Percentiles rank a stretch among this genome's conserved stretches.
Evolutionary conservation across 1,140 invertebrate genomes (phyloP).

Genomic region (Drepana arcuata): DNA sequence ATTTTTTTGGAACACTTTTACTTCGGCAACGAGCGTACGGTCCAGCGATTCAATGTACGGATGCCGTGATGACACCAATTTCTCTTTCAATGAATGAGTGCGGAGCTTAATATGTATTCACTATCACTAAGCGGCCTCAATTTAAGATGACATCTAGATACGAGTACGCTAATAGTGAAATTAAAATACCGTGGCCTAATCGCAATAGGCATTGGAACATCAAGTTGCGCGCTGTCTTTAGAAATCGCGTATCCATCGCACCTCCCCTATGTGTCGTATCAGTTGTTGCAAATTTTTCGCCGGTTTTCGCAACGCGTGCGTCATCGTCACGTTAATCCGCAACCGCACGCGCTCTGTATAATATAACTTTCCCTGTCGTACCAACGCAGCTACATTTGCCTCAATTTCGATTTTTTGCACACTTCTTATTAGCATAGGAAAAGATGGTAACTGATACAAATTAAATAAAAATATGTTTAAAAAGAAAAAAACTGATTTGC

Average conservation of each 20-base stretch:
- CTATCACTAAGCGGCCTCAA: conserved; percentile 1
- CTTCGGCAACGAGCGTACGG: conserved; percentile 50
- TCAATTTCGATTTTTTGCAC: conserved; percentile 35
- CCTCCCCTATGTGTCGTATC: conserved; percentile 11
- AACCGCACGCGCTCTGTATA: conserved; percentile 18
- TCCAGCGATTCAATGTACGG: conserved; percentile 22
- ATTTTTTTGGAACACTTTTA: conserved; percentile 70
- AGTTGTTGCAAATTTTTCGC: conserved; percentile 14
- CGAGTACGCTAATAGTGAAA: not conserved
- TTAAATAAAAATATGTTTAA: conserved; percentile 9
- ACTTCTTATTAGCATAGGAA: no score
- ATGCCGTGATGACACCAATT: conserved; percentile 63
- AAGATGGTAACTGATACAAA: no score
- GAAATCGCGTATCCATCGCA: no score
- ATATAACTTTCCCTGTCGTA: conserved; percentile 28
- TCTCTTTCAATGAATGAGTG: conserved; percentile 58
- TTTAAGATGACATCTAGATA: conserved; percentile 1
- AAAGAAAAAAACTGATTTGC: no score
- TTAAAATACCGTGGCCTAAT: not conserved
- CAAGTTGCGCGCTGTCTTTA: no score
- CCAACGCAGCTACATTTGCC: conserved; percentile 30
- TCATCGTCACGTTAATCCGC: conserved; percentile 26
- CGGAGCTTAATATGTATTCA: conserved; percentile 12
- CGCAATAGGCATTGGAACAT: no score
- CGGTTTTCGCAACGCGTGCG: conserved; percentile 24